phyloP scores from a whole-genome alignment of 2,113 vertebrate genomes.

The Hyla sarda region DNA sequence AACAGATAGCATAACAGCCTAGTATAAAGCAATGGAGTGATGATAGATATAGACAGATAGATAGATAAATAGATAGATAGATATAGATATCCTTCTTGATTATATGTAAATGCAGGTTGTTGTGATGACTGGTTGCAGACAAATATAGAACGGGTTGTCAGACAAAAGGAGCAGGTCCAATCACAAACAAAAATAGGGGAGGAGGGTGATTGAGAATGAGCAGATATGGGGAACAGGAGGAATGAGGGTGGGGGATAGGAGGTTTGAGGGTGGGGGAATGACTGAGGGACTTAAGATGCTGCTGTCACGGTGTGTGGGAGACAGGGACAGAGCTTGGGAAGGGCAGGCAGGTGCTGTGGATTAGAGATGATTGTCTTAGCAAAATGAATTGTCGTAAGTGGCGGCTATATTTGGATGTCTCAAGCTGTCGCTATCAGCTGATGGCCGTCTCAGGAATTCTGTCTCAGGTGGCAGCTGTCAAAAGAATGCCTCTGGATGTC shows the following conservation, averaged over 20 bases:
- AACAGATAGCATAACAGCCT: neutral
- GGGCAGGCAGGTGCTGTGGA: slow-evolving; percentile 36
- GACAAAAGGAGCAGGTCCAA: slow-evolving; percentile 47
- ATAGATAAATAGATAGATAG: slow-evolving; percentile 27
- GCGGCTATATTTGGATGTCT: neutral
- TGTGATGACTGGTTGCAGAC: slow-evolving; percentile 14
- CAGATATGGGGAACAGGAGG: slow-evolving; percentile 40
- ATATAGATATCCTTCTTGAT: slow-evolving; percentile 7
- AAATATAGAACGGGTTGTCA: slow-evolving; percentile 22
- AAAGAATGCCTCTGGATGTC: slow-evolving; percentile 26
- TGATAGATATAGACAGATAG: slow-evolving; percentile 25
- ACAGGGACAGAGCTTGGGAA: slow-evolving; percentile 38
- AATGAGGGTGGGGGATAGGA: slow-evolving; percentile 40
- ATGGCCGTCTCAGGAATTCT: slow-evolving; percentile 15
- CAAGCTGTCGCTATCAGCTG: slow-evolving; percentile 36
- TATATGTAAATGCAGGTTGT: neutral
- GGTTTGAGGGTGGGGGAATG: slow-evolving; percentile 25
- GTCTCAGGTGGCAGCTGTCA: slow-evolving; percentile 39
- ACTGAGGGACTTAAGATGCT: slow-evolving; percentile 40
- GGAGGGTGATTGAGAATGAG: slow-evolving; percentile 41
- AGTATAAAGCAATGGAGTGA: no score
- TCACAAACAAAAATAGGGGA: slow-evolving; percentile 37
- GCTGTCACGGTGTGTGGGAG: slow-evolving; percentile 55
- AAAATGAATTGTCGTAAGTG: neutral
- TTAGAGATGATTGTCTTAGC: slow-evolving; percentile 9